Evolutionary conservation across 1,140 invertebrate species (phyloP), one percentile per base, ranked within the genome.

Genomic region (Eufriesea mexicana): DNA sequence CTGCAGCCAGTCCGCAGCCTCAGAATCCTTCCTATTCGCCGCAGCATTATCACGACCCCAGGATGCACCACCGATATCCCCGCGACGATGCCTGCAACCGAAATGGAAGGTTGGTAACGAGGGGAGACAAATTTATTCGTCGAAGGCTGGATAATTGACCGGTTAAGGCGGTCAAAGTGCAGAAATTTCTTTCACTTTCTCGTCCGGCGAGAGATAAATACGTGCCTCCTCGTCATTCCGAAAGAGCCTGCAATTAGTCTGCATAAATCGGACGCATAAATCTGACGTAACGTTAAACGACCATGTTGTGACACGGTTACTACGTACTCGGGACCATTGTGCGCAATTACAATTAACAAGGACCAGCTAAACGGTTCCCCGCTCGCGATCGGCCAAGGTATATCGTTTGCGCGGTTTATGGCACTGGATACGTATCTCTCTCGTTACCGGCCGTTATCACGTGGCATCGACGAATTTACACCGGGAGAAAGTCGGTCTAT

Each of bases 1-100:
- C 89, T 23, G 90, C 91, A 23, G 87, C 89, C 45, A 93, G 91
- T 71, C 91, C 92, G 25, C 87, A 91, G 28, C 90, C 90, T 18
- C 86, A 91, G 59, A 90, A 86, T 84, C 84, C 90, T 14, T 89
- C 90, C 7, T 89, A 89, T 10, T 92, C 91, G 20, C 92, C 92
- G 35, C 92, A 92, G 59, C 92, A 92, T 71, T 87, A 88, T 55
- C 68, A 83, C 47, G 84, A 89, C 25, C 47, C 83, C 10, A 88
- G 90, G 55, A 85, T 85, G 76, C 85, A 90, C 23, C 83, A 84
- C 57, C 87, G 90, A 25, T 91, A 90, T 73, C 80, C 80, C 2
- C 83, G 88, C 42, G 88, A 90, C 1, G 89, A 91, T 45, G 42
- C 45, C 45, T 91, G 88, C 42, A 91, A 91, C 57, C 84, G 91